These are phyloP conservation scores for Oreotragus oreotragus DNA, from an alignment of 2,113 vertebrate species.

Conservation along the genomic window DNA sequence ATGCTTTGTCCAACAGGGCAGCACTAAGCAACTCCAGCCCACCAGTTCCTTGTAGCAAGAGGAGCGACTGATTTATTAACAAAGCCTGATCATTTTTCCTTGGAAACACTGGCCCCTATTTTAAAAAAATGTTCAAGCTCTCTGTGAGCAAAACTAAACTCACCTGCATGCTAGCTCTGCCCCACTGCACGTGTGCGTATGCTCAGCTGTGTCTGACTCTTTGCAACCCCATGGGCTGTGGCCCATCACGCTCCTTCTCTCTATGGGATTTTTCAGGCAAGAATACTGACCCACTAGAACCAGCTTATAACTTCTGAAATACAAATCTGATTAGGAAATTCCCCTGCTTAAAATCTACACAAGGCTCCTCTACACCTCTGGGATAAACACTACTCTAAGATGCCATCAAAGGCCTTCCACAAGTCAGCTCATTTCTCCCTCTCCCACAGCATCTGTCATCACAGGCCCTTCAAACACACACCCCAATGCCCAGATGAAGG, in stretches of 20 bases:
- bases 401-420: neutral
- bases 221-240: neutral
- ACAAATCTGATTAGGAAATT: neutral
- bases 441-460: neutral
- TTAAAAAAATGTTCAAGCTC: neutral
- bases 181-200: neutral
- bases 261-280: neutral
- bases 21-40: neutral
- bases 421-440: neutral
- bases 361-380: neutral
- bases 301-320: neutral
- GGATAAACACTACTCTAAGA: neutral
- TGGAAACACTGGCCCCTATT: neutral
- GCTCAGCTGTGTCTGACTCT: neutral
- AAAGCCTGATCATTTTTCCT: neutral
- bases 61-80: neutral
- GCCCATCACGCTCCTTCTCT: neutral
- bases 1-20: neutral
- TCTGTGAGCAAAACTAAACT: neutral
- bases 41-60: neutral
- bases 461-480: neutral
- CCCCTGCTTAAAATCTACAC: neutral
- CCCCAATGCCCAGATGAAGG: neutral
- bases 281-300: neutral
- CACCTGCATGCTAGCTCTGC: neutral